phyloP scores from a whole-genome alignment of 2,888 invertebrate species.

The Ormyrus pomaceus region DNA sequence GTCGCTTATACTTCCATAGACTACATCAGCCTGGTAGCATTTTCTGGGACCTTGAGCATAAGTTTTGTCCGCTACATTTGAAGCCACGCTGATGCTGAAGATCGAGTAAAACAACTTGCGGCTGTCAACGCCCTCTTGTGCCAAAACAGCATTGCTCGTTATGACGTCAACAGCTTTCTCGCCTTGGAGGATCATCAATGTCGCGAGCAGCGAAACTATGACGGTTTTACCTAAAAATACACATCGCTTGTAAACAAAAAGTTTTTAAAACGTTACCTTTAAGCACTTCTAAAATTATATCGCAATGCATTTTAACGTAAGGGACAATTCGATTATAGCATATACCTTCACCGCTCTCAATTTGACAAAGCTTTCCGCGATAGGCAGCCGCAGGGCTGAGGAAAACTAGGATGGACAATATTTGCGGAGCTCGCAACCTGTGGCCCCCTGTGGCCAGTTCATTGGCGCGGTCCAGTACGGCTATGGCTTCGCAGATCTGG shows the following conservation, averaged over 20 bases:
- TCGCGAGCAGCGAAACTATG: slow-evolving; percentile 67
- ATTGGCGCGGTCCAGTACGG: slow-evolving; percentile 57
- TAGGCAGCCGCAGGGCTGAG: slow-evolving; percentile 55
- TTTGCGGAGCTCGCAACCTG: slow-evolving; percentile 62
- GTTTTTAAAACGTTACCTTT: too few relatives aligned
- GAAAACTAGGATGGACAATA: slow-evolving; percentile 62
- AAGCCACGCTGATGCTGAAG: slow-evolving; percentile 64
- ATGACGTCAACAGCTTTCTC: slow-evolving; percentile 67
- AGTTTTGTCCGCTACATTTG: slow-evolving; percentile 63
- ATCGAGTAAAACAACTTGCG: slow-evolving; percentile 59
- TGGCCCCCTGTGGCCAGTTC: slow-evolving; percentile 56
- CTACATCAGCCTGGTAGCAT: slow-evolving; percentile 62
- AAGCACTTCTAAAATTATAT: too few relatives aligned
- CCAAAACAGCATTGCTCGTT: slow-evolving; percentile 69
- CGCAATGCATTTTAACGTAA: too few relatives aligned
- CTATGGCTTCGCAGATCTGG: slow-evolving; percentile 46
- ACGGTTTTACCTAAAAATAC: slow-evolving; percentile 63
- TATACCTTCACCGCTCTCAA: slow-evolving; percentile 72
- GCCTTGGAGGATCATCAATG: slow-evolving; percentile 64
- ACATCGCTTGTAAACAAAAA: too few relatives aligned
- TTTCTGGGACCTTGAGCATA: slow-evolving; percentile 50
- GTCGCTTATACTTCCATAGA: slow-evolving; percentile 68
- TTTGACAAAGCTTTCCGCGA: slow-evolving; percentile 63
- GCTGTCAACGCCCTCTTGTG: slow-evolving; percentile 59
- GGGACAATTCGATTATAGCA: too few relatives aligned